phyloP scores from a whole-genome alignment of 1,140 invertebrate genomes.

The Sipha flava region DNA sequence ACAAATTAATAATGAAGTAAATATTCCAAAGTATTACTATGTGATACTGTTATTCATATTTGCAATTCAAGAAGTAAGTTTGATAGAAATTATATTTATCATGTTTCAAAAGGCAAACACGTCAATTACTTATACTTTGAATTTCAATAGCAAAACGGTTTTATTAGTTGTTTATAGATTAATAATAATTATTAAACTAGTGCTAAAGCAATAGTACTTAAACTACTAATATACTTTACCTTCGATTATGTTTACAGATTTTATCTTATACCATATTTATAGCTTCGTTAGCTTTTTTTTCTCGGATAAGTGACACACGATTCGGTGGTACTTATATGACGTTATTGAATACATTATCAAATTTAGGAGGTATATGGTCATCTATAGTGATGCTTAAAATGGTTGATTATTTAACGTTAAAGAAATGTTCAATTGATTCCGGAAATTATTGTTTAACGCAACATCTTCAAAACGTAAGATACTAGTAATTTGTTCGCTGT shows the following conservation, averaged over 20 bases:
- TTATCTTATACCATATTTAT: conserved; percentile 65
- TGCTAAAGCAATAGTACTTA: too few relatives aligned
- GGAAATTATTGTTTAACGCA: not conserved
- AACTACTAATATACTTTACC: not conserved
- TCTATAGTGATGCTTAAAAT: conserved; percentile 83
- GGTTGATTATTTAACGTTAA: conserved; percentile 79
- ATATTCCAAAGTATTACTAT: too few relatives aligned
- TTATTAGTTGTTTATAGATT: too few relatives aligned
- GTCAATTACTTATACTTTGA: too few relatives aligned
- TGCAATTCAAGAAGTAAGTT: too few relatives aligned
- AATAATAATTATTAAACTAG: too few relatives aligned
- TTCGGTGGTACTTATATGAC: conserved; percentile 99
- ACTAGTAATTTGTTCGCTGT: too few relatives aligned
- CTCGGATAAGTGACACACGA: conserved; percentile 76
- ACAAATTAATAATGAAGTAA: too few relatives aligned
- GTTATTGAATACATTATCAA: conserved; percentile 88
- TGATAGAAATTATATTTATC: too few relatives aligned
- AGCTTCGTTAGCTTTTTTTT: conserved; percentile 73
- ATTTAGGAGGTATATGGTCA: conserved; percentile 96
- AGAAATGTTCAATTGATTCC: conserved; percentile 49
- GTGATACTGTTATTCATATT: too few relatives aligned
- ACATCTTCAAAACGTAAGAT: not conserved
- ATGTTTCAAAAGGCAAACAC: too few relatives aligned
- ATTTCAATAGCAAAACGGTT: too few relatives aligned
- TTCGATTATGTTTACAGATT: not conserved